Evolutionary conservation across 2,888 invertebrate species (phyloP).

Genomic region (Scaptodrosophila latifasciaeformis): DNA sequence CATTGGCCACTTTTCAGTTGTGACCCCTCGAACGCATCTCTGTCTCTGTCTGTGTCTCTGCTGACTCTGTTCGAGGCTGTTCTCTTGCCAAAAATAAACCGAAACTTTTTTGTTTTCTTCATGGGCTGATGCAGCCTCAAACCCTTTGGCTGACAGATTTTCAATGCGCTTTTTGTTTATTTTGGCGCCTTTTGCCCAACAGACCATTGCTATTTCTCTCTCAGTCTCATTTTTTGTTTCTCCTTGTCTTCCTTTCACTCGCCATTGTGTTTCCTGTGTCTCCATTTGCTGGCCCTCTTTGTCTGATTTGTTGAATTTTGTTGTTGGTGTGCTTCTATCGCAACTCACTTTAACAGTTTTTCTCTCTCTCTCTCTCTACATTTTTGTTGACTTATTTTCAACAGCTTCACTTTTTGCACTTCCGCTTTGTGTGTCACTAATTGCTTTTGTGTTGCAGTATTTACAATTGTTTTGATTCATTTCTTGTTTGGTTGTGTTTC

Average conservation of each 20-base stretch:
- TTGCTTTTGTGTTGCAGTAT: constrained; percentile 69
- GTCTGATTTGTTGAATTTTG: too few relatives aligned
- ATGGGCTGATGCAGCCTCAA: neutral
- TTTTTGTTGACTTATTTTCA: constrained; percentile 57
- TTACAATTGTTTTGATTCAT: constrained; percentile 70
- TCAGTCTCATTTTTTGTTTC: too few relatives aligned
- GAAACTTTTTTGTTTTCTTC: too few relatives aligned
- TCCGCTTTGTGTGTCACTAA: constrained; percentile 70
- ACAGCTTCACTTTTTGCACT: constrained; percentile 66
- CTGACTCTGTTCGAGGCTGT: neutral
- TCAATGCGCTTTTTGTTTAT: constrained; percentile 60
- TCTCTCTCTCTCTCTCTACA: constrained; percentile 11
- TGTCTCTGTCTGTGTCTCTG: neutral
- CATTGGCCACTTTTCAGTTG: constrained; percentile 69
- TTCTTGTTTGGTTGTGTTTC: constrained; percentile 40
- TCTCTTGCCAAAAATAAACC: too few relatives aligned
- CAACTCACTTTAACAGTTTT: too few relatives aligned
- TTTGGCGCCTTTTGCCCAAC: constrained; percentile 54
- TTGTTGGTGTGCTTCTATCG: too few relatives aligned
- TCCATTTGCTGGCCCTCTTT: too few relatives aligned
- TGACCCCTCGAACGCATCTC: constrained; percentile 11
- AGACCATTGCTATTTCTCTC: too few relatives aligned
- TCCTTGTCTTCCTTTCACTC: too few relatives aligned
- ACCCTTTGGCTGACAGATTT: constrained; percentile 42
- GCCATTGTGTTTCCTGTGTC: too few relatives aligned